Evolutionary conservation across 2,797 vertebrate genomes (phyloP).

Genomic region (Miichthys miiuy): DNA sequence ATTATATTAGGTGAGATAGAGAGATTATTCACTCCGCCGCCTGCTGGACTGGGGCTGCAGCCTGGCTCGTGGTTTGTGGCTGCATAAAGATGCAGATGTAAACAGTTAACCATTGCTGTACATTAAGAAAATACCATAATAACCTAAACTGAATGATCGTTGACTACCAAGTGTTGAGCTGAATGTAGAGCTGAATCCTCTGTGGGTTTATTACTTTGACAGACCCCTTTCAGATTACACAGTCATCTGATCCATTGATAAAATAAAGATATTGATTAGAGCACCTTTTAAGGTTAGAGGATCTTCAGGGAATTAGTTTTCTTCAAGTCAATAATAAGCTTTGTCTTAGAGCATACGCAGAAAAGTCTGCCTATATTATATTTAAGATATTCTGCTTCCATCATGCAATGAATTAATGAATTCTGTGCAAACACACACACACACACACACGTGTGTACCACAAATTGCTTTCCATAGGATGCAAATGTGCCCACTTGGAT

Average conservation of each 20-base stretch:
- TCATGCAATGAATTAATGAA: not conserved
- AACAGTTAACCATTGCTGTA: too few species aligned
- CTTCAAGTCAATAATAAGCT: not conserved
- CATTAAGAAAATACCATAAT: too few species aligned
- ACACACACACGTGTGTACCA: not conserved
- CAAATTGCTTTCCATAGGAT: not conserved
- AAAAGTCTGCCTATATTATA: not conserved
- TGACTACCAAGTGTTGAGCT: too few species aligned
- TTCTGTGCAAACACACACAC: not conserved
- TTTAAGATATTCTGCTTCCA: not conserved
- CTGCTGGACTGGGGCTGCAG: too few species aligned
- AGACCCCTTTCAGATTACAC: not conserved
- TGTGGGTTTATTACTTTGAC: not conserved
- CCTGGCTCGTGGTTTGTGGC: too few species aligned
- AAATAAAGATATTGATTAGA: not conserved
- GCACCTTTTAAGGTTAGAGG: not conserved
- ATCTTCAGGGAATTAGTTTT: not conserved
- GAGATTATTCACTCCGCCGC: too few species aligned
- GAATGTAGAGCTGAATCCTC: not conserved
- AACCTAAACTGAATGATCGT: too few species aligned
- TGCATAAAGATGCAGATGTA: too few species aligned
- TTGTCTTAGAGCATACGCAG: not conserved
- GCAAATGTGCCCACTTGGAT: not conserved
- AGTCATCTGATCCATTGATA: not conserved
- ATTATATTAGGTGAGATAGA: too few species aligned